Base-by-base conservation (phyloP, 1,140 invertebrate species). In the Stenopsyche tienmushanensis region DNA sequence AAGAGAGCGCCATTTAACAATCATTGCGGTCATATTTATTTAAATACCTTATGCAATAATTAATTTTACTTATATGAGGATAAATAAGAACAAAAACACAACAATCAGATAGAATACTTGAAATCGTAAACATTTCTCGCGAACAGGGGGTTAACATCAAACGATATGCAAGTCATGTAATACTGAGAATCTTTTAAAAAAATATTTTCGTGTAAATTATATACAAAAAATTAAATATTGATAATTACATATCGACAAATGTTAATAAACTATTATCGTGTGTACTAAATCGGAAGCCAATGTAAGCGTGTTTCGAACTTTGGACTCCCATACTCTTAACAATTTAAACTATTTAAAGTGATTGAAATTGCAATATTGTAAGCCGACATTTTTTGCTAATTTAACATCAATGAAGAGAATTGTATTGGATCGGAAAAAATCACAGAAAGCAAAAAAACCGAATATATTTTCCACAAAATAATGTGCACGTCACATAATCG, bases 301-400 rank as follows among this genome's bases (percentile, higher is more conserved):
- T 7, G 29, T 13, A 7, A 13, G 5, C 29, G 29, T 7, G 5
- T 5, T 7, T 57, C 21, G 54, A 34, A 57, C 54, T 57, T 57
- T 57, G 54, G 5, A 42, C 54, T 21, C 2, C 5, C n/a, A 20
- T 57, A 18, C 39, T 57, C 54, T 57, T 57, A 57, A 26, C 42
- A 57, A 57, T 57, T 57, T 57, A 57, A 57, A 57, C 34, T 57
- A 57, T 57, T 57, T 57, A 41, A 57, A 57, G 34, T 21, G 54
- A 57, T 57, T 57, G 54, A 41, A 57, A 57, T 57, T 57, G 54
- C 54, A 57, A 57, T 57, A 42, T 39, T 34, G 13, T 34, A n/a
- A n/a, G n/a, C n/a, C 29, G 29, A 7, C 13, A 34, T 34, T 34
- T 34, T 34, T 34, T 34, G 29, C 29, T 13, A 34, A 34, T 13